Evolutionary conservation across 2,888 invertebrate genomes (phyloP), one percentile per base, ranked within the genome.

Genomic region (Parnassius orleans): DNA sequence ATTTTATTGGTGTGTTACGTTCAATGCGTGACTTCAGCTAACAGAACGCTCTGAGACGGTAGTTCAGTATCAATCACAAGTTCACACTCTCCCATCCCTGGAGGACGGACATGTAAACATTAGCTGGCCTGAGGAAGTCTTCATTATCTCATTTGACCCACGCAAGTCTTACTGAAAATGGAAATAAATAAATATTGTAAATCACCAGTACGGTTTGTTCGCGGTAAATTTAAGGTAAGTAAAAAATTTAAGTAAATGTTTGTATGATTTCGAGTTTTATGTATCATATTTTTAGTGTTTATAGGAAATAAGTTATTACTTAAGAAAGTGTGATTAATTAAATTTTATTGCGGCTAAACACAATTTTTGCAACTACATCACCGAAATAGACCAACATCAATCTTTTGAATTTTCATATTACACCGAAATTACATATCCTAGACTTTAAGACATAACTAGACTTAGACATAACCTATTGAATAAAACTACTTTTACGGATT

Each of bases 1-100:
- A 66, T 68, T 73, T 77, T 74, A 79, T 79, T 79, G 74, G 73
- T 76, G 77, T 77, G 73, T 73, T 33, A 77, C 73, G 75, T 73
- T 71, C 72, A 73, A 72, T 74, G 76, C 76, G 74, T 69, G 72
- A 72, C 76, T 55, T 42, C 50, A 19, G 75, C 74, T 72, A 71
- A 75, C 78, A 79, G 75, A 75, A 71, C 73, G 75, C 66, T 73
- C 70, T 53, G 72, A 61, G 58, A 62, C 66, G 69, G 66, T 66
- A 66, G 67, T 62, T 57, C 61, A 56, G 71, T 68, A 71, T 70
- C 74, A 73, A 74, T 75, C 72, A 72, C 71, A 70, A 69, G 69
- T 66, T 65, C 60, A 65, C 65, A 64, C 65, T 69, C 62, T 65
- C 63, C 60, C 61, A 66, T 69, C 63, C 60, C 58, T 64, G 61